These are phyloP conservation scores for Aromia moschata DNA, from an alignment of 2,888 invertebrate genomes.

Conservation along the genomic window DNA sequence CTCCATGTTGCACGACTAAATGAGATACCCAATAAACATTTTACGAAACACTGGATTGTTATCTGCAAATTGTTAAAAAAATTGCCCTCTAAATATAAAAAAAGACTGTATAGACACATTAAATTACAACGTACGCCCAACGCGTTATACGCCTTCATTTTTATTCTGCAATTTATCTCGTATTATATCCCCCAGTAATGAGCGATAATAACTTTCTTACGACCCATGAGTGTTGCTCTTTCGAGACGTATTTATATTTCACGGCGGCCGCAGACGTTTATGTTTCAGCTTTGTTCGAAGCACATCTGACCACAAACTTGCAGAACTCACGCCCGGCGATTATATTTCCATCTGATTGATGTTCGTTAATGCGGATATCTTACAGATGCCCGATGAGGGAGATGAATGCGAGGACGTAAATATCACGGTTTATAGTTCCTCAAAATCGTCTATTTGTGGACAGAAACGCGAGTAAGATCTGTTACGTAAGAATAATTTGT, in stretches of 20 bases:
- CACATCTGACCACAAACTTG: slow-evolving; percentile 27
- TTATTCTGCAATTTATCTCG: slow-evolving; percentile 30
- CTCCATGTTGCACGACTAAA: too few species aligned
- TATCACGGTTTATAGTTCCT: slow-evolving; percentile 4
- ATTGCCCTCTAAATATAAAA: too few species aligned
- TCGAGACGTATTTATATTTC: slow-evolving; percentile 27
- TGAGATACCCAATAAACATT: not conserved
- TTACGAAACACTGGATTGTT: not conserved
- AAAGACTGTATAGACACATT: not conserved
- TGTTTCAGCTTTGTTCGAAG: slow-evolving; percentile 28
- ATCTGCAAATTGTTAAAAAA: not conserved
- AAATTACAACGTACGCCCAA: slow-evolving; percentile 1
- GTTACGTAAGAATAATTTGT: too few species aligned
- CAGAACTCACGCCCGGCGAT: slow-evolving; percentile 26
- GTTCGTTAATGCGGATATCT: slow-evolving; percentile 12
- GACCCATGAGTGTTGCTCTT: slow-evolving; percentile 16
- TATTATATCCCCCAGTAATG: slow-evolving; percentile 28
- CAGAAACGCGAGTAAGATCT: too few species aligned
- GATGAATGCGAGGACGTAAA: slow-evolving; percentile 1
- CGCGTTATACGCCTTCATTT: slow-evolving; percentile 6
- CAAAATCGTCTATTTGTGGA: slow-evolving; percentile 1
- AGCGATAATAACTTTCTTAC: slow-evolving; percentile 30
- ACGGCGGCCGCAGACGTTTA: slow-evolving; percentile 27
- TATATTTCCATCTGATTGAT: slow-evolving; percentile 12
- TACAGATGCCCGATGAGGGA: slow-evolving; percentile 7